Percentiles rank a stretch among this genome's conserved stretches.
Conservation (phyloP, 2,113 vertebrate genomes). For the Erythrolamprus reginae region DNA sequence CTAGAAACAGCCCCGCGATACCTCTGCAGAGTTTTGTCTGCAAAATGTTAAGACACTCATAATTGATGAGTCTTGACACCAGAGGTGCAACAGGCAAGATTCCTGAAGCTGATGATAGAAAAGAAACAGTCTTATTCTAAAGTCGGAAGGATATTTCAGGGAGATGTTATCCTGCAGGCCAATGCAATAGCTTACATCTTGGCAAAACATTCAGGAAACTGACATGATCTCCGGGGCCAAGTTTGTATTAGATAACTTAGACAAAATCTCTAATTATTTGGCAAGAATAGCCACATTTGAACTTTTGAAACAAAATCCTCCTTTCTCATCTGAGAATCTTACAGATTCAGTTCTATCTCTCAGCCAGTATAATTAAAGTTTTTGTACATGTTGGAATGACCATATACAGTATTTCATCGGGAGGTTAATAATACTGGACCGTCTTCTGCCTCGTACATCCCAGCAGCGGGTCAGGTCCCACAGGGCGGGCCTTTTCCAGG, state of each 20-base stretch:
- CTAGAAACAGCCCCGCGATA: not conserved
- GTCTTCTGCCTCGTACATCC: too few relatives aligned
- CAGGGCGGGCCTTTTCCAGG: too few relatives aligned
- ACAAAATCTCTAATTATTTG: slow-evolving; percentile 36
- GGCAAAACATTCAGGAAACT: not conserved
- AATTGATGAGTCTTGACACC: slow-evolving; percentile 16
- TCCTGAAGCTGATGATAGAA: slow-evolving; percentile 13
- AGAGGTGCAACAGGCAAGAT: slow-evolving; percentile 24
- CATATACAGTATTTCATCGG: slow-evolving; percentile 28
- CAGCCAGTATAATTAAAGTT: slow-evolving; percentile 19
- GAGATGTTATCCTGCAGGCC: slow-evolving; percentile 28
- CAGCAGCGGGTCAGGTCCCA: too few relatives aligned
- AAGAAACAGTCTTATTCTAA: slow-evolving; percentile 1
- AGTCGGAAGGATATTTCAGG: not conserved
- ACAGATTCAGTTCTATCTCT: not conserved
- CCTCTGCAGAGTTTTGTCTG: not conserved
- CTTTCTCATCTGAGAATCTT: not conserved
- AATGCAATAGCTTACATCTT: not conserved
- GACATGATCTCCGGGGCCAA: not conserved
- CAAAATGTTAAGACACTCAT: not conserved
- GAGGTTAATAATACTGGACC: too few relatives aligned
- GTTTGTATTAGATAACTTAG: slow-evolving; percentile 12
- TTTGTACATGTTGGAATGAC: slow-evolving; percentile 42
- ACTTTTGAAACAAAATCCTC: slow-evolving; percentile 53
- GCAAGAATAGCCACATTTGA: slow-evolving; percentile 42